Evolutionary conservation across 2,797 vertebrate genomes (phyloP).

Genomic region (Parambassis ranga): DNA sequence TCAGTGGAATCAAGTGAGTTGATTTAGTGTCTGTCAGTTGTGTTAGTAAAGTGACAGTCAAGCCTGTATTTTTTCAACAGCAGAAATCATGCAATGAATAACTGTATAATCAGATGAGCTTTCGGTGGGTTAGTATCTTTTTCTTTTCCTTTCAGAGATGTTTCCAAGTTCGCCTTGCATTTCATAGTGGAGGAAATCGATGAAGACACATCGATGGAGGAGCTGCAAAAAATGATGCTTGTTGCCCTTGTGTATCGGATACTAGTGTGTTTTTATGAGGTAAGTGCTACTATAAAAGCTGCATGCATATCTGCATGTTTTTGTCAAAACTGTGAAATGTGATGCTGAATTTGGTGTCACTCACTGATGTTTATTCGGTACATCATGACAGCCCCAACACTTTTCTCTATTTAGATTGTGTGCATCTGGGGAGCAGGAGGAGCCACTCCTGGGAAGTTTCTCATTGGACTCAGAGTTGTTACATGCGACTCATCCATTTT

Average conservation of each 20-base stretch:
- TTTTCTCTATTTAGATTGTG: slow-evolving; percentile 83
- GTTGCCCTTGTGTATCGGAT: slow-evolving; percentile 96
- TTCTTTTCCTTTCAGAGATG: slow-evolving; percentile 82
- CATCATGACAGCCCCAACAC: background rate
- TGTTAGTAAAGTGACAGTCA: background rate
- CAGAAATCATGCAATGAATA: too few species aligned
- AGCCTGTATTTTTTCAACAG: background rate
- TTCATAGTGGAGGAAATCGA: slow-evolving; percentile 99
- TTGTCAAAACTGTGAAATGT: too few species aligned
- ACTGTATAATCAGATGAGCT: too few species aligned
- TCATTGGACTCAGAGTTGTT: slow-evolving; percentile 93
- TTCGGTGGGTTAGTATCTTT: background rate
- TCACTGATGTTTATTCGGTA: too few species aligned
- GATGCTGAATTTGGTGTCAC: too few species aligned
- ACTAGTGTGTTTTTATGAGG: slow-evolving; percentile 98
- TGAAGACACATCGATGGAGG: slow-evolving; percentile 98
- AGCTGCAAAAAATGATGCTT: slow-evolving; percentile 98
- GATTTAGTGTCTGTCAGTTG: background rate
- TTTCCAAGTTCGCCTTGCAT: slow-evolving; percentile 99
- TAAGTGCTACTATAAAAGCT: slow-evolving; percentile 52
- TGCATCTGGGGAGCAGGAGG: slow-evolving; percentile 98
- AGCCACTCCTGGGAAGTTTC: slow-evolving; percentile 96
- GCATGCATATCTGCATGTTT: too few species aligned
- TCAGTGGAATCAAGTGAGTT: slow-evolving; percentile 96
- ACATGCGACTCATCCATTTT: slow-evolving; percentile 94